These are phyloP conservation scores for Trematomus loennbergii DNA, from an alignment of 2,113 vertebrate species.

Conservation along the genomic window DNA sequence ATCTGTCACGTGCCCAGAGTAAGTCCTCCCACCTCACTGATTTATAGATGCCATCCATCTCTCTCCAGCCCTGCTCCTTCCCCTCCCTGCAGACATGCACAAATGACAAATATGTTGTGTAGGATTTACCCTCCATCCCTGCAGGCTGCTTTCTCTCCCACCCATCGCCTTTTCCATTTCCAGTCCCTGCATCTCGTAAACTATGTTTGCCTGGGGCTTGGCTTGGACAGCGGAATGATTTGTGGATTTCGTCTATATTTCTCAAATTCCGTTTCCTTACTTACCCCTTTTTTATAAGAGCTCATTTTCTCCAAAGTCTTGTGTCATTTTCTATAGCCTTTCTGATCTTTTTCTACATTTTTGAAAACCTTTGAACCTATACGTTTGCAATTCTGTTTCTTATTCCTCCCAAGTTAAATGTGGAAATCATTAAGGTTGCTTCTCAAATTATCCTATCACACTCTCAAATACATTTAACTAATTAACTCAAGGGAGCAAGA, in stretches of 20 bases:
- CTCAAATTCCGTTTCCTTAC: not conserved
- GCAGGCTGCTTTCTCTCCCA: not conserved
- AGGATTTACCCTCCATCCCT: not conserved
- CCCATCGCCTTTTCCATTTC: not conserved
- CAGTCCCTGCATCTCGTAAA: not conserved
- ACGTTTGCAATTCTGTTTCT: not conserved
- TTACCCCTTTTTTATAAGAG: not conserved
- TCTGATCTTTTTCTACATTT: not conserved
- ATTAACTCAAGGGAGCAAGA: not conserved
- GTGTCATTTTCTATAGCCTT: not conserved
- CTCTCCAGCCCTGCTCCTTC: not conserved
- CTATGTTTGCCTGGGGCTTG: not conserved
- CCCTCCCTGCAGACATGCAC: conserved; percentile 2
- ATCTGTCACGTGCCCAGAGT: not conserved
- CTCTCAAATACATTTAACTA: not conserved
- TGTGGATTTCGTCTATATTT: not conserved
- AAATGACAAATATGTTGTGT: conserved; percentile 7
- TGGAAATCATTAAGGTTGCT: not conserved
- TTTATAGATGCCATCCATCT: conserved; percentile 16
- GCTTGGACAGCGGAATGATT: not conserved
- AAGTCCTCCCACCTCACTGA: conserved; percentile 4
- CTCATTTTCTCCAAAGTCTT: not conserved
- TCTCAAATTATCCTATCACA: not conserved
- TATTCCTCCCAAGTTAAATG: not conserved
- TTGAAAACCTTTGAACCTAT: not conserved